phyloP scores from a whole-genome alignment of 2,113 vertebrate genomes.

The Meles meles region DNA sequence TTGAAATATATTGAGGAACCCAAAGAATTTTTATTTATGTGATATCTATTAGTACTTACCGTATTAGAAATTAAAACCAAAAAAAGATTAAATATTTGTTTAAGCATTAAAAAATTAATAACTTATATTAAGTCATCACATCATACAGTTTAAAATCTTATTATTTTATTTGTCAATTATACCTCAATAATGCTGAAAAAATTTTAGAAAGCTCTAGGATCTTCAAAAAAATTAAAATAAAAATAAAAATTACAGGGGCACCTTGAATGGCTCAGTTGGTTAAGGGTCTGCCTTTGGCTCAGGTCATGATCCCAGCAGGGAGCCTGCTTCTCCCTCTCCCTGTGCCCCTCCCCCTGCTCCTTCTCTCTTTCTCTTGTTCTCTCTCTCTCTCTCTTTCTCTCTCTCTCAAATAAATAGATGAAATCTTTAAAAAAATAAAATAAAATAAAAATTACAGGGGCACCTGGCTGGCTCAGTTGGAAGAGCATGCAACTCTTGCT shows the following conservation, averaged over 20 bases:
- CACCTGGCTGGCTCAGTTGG: neutral
- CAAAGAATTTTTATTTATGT: neutral
- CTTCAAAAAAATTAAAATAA: neutral
- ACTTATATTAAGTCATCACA: neutral
- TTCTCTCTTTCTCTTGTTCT: no score
- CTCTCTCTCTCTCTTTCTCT: no score
- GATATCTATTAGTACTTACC: neutral
- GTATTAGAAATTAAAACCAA: neutral
- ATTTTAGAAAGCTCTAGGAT: neutral
- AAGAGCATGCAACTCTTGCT: neutral
- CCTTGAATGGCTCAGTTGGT: neutral
- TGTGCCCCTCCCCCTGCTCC: no score
- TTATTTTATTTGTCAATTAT: neutral
- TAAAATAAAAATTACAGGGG: neutral
- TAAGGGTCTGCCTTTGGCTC: no score
- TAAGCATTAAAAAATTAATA: neutral
- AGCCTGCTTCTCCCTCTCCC: no score
- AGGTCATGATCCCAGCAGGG: no score
- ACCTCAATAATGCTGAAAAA: neutral
- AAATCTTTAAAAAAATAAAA: neutral
- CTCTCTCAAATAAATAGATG: no score
- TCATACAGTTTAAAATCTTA: neutral
- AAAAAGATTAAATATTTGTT: neutral
- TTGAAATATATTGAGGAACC: neutral
- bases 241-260: neutral